A percentile compares a stretch with the other conserved stretches of the same genome.
phyloP scores from a whole-genome alignment of 53 echinoderm and acorn worm genomes.

The Luidia sarsii region DNA sequence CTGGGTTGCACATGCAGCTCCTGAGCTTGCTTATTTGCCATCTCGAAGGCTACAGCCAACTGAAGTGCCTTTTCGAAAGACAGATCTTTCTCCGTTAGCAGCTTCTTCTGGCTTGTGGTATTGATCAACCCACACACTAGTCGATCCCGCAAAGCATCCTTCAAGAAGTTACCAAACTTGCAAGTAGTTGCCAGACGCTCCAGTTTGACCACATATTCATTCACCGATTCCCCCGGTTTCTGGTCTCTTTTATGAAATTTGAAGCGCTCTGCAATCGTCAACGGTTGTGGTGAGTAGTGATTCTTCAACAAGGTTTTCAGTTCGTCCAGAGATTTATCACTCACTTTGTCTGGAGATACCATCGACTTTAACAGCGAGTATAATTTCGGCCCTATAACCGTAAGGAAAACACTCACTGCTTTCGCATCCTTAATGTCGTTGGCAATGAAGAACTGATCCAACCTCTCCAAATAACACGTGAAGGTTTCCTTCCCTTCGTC shows the following conservation, averaged over 20 bases:
- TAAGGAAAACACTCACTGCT: conserved; percentile 35
- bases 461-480: conserved; percentile 44
- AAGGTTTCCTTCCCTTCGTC: conserved; percentile 23
- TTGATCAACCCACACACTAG: conserved; percentile 58
- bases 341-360: conserved; percentile 52
- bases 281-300: conserved; percentile 47
- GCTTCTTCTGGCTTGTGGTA: conserved; percentile 53
- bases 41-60: conserved; percentile 38
- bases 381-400: conserved; percentile 31
- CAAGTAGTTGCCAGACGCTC: conserved; percentile 43
- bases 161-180: conserved; percentile 54
- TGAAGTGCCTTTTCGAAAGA: conserved; percentile 48
- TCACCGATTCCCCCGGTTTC: not conserved
- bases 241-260: conserved; percentile 56
- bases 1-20: conserved; percentile 27
- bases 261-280: conserved; percentile 56
- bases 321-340: too few species aligned
- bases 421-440: conserved; percentile 47
- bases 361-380: conserved; percentile 51
- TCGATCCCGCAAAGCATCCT: conserved; percentile 40
- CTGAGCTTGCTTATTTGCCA: conserved; percentile 36
- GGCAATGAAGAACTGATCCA: conserved; percentile 54
- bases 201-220: conserved; percentile 37
- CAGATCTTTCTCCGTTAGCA: conserved; percentile 31
- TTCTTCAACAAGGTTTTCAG: conserved; percentile 12